Evolutionary conservation across 1,140 invertebrate species (phyloP), one percentile per base, ranked within the genome.

Genomic region (Trichonephila clavipes): DNA sequence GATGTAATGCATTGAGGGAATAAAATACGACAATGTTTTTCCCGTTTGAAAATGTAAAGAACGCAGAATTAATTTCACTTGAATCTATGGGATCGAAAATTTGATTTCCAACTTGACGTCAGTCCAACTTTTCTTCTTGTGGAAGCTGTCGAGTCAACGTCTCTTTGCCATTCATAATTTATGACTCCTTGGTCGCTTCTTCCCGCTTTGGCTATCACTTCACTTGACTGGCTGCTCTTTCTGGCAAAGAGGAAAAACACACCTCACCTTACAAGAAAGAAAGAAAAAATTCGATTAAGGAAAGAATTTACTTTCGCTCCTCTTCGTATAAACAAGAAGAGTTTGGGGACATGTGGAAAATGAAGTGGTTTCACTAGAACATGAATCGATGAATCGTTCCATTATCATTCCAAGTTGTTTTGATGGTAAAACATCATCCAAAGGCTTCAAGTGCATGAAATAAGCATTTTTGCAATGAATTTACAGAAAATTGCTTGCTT

Each of bases 131-230:
- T 86, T 59, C 82, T 85, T 85, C 16, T 59, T 24, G 14, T 10
- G 28, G 21, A 85, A 24, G 58, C 21, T 21, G 21, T 86, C 59
- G 85, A 87, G 40, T 16, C 44, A 88, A 64, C 61, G 85, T 87
- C 85, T 85, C 21, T 28, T 59, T 87, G n/a, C 59, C 51, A 88
- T 88, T 88, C 87, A 88, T 88, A 88, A 88, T 88, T 88, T 66
- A 88, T 88, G 87, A 72, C 87, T 88, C 28, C 7, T 51, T 5
- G 51, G 51, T 12, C 51, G 51, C 51, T 77, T 64, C 58, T 28
- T 24, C 19, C 59, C 82, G 14, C 14, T 77, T 7, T n/a, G 14
- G 66, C 51, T 51, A 51, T 51, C 51, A 51, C 21, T 69, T 69
- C 66, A 69, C 66, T 69, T 69, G 66, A 69, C 66, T 69, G 28